Percentiles rank a stretch among this genome's conserved stretches.
phyloP scores from a whole-genome alignment of 2,888 invertebrate species.

The Drosophila parthenogenetica region DNA sequence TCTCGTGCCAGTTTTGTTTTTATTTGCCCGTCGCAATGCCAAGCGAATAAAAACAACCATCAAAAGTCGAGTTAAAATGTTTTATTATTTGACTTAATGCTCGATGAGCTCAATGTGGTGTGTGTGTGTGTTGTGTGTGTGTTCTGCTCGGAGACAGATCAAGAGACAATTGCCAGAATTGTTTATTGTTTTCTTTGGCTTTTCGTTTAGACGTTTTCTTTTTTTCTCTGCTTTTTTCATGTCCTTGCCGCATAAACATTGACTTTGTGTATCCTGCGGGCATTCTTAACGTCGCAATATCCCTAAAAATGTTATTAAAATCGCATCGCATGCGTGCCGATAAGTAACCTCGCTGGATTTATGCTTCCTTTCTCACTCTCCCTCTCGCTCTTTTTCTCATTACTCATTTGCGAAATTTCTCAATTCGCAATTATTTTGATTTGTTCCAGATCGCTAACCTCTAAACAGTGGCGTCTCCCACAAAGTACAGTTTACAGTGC shows the following conservation, averaged over 20 bases:
- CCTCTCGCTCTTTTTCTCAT: background rate
- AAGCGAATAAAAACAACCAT: conserved; percentile 82
- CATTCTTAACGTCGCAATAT: conserved; percentile 67
- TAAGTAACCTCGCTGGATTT: conserved; percentile 44
- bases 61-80: conserved; percentile 82
- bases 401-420: background rate
- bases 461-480: conserved; percentile 1
- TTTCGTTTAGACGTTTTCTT: conserved; percentile 43
- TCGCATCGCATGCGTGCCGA: conserved; percentile 65
- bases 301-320: conserved; percentile 72
- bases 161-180: conserved; percentile 71
- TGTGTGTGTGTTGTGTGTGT: background rate
- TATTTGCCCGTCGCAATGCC: conserved; percentile 80
- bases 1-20: conserved; percentile 64
- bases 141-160: conserved; percentile 7
- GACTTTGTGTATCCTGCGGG: conserved; percentile 39
- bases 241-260: conserved; percentile 62
- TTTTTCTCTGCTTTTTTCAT: conserved; percentile 27
- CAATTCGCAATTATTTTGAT: conserved; percentile 63
- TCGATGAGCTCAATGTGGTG: conserved; percentile 12
- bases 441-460: conserved; percentile 26
- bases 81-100: conserved; percentile 76
- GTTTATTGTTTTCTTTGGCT: conserved; percentile 67
- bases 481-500: conserved; percentile 1
- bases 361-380: conserved; percentile 1